phyloP scores from a whole-genome alignment of 2,888 invertebrate genomes.

The Lasioglossum oenotherae region DNA sequence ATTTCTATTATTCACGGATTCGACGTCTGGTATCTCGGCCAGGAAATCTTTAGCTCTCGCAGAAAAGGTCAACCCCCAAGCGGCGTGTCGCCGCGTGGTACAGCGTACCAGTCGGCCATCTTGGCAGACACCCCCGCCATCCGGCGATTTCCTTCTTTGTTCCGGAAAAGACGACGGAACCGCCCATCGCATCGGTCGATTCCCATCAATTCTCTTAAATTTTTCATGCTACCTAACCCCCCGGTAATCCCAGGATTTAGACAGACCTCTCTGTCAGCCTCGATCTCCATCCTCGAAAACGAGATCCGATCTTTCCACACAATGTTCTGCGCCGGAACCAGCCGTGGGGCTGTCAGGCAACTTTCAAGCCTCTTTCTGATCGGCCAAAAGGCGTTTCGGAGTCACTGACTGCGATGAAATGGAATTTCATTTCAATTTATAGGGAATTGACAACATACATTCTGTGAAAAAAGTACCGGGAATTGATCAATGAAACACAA shows the following conservation, averaged over 20 bases:
- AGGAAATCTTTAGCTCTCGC: conserved; percentile 16
- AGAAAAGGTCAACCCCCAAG: conserved; percentile 45
- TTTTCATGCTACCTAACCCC: conserved; percentile 57
- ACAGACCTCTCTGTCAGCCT: neutral
- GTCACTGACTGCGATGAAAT: too few relatives aligned
- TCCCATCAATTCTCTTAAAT: conserved; percentile 71
- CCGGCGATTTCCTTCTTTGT: conserved; percentile 61
- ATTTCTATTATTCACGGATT: conserved; percentile 25
- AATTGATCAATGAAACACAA: too few relatives aligned
- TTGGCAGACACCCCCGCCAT: conserved; percentile 46
- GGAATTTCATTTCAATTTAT: too few relatives aligned
- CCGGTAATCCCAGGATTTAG: conserved; percentile 22
- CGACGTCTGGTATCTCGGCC: conserved; percentile 21
- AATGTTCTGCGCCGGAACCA: neutral
- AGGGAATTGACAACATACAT: too few relatives aligned
- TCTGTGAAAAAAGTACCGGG: too few relatives aligned
- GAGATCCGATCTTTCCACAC: neutral
- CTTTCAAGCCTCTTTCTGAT: too few relatives aligned
- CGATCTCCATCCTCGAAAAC: neutral
- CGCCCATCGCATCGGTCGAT: conserved; percentile 58
- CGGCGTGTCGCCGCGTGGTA: neutral
- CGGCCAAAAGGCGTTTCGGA: too few relatives aligned
- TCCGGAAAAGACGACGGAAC: conserved; percentile 41
- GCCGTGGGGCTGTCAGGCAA: too few relatives aligned
- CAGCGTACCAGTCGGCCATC: conserved; percentile 44